Base-by-base conservation (phyloP, 2,888 invertebrate species). In the Phaedon cochleariae region DNA sequence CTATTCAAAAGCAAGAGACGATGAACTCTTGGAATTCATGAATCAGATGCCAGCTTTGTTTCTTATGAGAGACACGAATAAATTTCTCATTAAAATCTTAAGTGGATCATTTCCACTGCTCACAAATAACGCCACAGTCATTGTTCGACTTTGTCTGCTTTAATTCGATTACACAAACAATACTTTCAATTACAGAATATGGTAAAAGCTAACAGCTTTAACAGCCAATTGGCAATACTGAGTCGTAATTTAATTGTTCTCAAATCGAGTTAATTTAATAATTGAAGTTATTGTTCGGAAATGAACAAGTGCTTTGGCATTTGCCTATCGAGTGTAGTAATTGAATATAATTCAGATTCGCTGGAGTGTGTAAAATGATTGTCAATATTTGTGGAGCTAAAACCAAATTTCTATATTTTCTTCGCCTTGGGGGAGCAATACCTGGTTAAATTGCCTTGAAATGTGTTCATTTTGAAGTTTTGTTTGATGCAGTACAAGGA, bases 181-280 rank as follows among this genome's bases (percentile, higher is more conserved):
- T 69, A 71, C 63, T 71, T 67, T 71, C 66, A 73, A 68, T 71
- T 71, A 72, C 57, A 58, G 62, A 67, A 62, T 59, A 57, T 62
- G 55, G 62, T 68, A 68, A 70, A 63, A 65, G 55, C 51, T 59
- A 59, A 51, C 48, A 59, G 65, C 48, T 68, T 69, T 68, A 65
- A 68, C 59, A 68, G 71, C 69, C 69, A 71, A 73, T 71, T 73
- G 71, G 69, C 68, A 67, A 68, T 73, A 41, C 41, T n/a, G n/a
- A n/a, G n/a, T 41, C 41, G 41, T 41, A 73, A 73, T 73, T 71
- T 71, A 73, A 73, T 73, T 73, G 70, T 70, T 71, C 65, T 59
- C 62, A 54, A 66, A 73, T 69, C 68, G 53, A 65, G 62, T 73
- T 73, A 71, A 69, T 68, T 65, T 65, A 68, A 71, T 41, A 41